Conservation (phyloP, 1,140 invertebrate species). For the Drosophila littoralis region DNA sequence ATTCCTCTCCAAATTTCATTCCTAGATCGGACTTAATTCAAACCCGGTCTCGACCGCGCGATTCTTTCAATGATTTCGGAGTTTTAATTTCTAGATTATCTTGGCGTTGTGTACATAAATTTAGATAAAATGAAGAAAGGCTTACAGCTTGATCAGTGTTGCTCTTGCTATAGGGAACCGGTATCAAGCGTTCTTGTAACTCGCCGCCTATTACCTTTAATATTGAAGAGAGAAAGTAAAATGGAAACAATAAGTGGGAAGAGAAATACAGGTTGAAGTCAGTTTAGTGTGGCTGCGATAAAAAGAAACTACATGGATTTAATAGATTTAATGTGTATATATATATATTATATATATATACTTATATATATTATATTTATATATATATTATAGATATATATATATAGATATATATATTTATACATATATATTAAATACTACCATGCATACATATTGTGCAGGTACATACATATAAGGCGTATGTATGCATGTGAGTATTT, state of each 20-base stretch:
- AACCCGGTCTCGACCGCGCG: neutral
- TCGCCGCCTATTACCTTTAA: conserved; percentile 99
- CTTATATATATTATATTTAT: neutral
- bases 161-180: conserved; percentile 99
- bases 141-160: conserved; percentile 99
- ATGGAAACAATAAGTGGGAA: conserved; percentile 77
- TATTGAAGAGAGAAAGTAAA: conserved; percentile 72
- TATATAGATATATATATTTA: neutral
- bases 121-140: conserved; percentile 79
- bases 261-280: conserved; percentile 60
- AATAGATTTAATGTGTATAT: conserved; percentile 20
- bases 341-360: neutral
- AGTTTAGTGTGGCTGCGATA: conserved; percentile 36
- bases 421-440: neutral
- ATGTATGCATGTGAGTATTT: conserved; percentile 16
- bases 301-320: conserved; percentile 35
- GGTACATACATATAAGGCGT: neutral
- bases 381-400: neutral
- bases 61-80: too few relatives aligned
- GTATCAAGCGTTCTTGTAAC: conserved; percentile 99
- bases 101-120: conserved; percentile 27
- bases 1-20: too few relatives aligned
- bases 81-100: neutral
- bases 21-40: neutral
- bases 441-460: neutral